Conservation (phyloP, 2,888 invertebrate genomes). For the Tetheella fluctuosa region DNA sequence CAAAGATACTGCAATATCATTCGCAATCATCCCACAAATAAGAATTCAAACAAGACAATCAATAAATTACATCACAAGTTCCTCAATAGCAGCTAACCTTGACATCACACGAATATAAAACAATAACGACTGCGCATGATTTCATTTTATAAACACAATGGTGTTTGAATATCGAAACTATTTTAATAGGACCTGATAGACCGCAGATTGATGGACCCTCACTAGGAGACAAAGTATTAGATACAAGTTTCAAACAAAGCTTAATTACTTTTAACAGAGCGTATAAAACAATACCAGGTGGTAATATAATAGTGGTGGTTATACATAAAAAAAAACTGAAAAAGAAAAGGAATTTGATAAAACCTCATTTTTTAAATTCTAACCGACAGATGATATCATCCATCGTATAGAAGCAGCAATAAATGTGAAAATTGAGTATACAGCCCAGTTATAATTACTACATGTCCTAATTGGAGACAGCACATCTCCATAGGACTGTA, state of each 20-base stretch:
- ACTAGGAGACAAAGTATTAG: conserved; percentile 8
- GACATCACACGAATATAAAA: conserved; percentile 9
- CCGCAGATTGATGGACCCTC: conserved; percentile 39
- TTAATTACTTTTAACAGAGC: background rate
- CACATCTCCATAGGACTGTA: too few species aligned
- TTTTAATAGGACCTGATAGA: conserved; percentile 31
- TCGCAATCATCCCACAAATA: background rate
- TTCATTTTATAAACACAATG: conserved; percentile 11
- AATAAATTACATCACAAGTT: background rate
- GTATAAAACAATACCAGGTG: background rate
- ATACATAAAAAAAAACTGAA: too few species aligned
- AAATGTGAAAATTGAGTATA: too few species aligned
- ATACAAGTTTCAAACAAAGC: background rate
- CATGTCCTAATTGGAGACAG: too few species aligned
- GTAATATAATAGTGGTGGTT: background rate
- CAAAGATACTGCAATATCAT: background rate
- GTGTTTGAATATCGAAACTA: conserved; percentile 9
- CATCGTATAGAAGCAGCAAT: too few species aligned
- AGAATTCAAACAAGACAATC: background rate
- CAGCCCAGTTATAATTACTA: too few species aligned
- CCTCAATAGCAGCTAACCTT: conserved; percentile 3
- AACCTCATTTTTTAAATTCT: too few species aligned
- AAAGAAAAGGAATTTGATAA: too few species aligned
- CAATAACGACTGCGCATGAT: conserved; percentile 3
- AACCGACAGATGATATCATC: too few species aligned